Conservation (phyloP, 2,113 vertebrate genomes). For the Urocitellus parryii region DNA sequence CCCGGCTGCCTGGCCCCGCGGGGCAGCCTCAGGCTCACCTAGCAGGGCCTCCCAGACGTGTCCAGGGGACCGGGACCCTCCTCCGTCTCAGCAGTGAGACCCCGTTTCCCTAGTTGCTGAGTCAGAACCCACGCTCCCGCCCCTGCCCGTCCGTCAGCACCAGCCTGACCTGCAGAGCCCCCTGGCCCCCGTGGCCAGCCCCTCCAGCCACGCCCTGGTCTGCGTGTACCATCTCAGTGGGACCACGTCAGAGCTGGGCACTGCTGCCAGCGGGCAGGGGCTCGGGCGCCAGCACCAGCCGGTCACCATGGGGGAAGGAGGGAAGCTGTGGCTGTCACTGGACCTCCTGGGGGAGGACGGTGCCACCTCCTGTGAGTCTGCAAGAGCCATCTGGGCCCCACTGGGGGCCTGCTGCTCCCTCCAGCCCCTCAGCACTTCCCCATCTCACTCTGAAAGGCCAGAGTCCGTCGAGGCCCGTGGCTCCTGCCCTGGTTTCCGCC, state of each 20-base stretch:
- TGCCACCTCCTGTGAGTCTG: background rate
- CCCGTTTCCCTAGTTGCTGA: background rate
- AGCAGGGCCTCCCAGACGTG: accelerated
- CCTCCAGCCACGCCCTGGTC: background rate
- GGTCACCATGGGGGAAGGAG: background rate
- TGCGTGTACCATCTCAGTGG: background rate
- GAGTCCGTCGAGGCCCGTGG: background rate
- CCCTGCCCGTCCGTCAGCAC: background rate
- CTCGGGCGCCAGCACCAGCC: background rate
- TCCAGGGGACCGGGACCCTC: background rate
- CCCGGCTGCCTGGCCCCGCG: too few species aligned
- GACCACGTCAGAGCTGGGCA: too few species aligned
- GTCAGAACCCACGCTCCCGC: background rate
- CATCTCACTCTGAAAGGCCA: background rate
- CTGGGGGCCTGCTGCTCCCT: background rate
- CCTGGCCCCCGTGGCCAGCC: too few species aligned
- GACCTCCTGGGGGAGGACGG: background rate
- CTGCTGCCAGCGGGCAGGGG: background rate
- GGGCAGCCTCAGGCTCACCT: background rate
- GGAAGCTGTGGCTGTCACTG: background rate
- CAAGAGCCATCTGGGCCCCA: too few species aligned
- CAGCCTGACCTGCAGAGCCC: too few species aligned
- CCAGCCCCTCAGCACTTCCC: too few species aligned
- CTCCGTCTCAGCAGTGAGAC: accelerated
- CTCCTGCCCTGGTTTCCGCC: background rate